Base-by-base conservation (phyloP, 2,113 vertebrate species). In the Colius striatus region DNA sequence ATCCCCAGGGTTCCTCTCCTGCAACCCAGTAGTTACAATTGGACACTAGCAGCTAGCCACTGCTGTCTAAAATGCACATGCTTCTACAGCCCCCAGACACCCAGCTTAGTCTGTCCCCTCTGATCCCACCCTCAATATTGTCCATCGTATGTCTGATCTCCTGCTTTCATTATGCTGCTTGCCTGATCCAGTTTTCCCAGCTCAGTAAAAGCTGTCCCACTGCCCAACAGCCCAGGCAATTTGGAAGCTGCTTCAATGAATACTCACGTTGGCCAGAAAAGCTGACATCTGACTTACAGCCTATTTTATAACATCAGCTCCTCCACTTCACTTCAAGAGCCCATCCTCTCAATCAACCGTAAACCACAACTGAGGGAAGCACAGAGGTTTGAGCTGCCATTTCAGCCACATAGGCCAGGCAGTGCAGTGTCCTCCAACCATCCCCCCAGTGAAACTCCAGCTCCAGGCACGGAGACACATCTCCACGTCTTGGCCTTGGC, bases 311-410 rank as follows among this genome's bases (percentile, higher is more conserved):
- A 11, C 26, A 54, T 13, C 70, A 77, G 29, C 32, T 94, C 48
- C 68, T 9, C 17, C 3, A 1, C 60, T 83, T 7, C 9, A 11
- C 16, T 38, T 27, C 0, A 0, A 78, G 34, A 88, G 1, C 12
- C 36, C 16, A 47, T 84, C 36, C 70, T 74, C 48, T 27, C 34
- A 71, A 81, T 29, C 48, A 86, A 70, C 36, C 34, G 57, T 41
- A 76, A 75, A 77, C 34, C 55, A 63, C 60, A 84, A 8, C 43
- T 58, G 45, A 75, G 48, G 32, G 53, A 77, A 74, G 9, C 34
- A 51, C 0, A 1, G 23, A 45, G 27, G 18, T 62, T 16, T 62
- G 61, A 81, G 73, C 66, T 89, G 36, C 53, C 13, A 1, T 43
- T 67, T 72, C 70, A 75, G 57, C 34, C 45, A 68, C 75, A 50